Conservation (phyloP, 1,140 invertebrate species). For the Eupristina koningsbergeri region DNA sequence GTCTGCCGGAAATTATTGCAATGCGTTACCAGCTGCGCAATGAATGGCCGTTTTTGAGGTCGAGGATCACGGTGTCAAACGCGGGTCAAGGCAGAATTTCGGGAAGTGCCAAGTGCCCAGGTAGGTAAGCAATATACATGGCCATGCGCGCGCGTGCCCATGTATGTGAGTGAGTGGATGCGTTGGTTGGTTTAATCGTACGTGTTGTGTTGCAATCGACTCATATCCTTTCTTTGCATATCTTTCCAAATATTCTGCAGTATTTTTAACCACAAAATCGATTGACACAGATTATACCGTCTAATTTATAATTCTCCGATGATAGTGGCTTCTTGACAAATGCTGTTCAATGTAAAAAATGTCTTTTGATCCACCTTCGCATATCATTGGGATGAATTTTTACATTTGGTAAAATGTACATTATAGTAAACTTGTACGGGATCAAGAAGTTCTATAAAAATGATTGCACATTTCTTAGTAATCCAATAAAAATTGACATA, state of each 20-base stretch:
- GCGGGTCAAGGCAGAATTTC: not conserved
- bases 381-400: conserved; percentile 14
- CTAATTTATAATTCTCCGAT: conserved; percentile 32
- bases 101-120: not conserved
- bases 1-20: conserved; percentile 64
- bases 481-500: conserved; percentile 13
- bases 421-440: not conserved
- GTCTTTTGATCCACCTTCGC: not conserved
- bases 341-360: not conserved
- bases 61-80: conserved; percentile 57
- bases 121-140: no score
- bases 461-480: not conserved
- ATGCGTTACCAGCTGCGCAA: conserved; percentile 54
- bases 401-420: not conserved
- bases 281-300: conserved; percentile 29
- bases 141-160: no score
- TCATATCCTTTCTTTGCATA: not conserved
- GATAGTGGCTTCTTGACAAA: not conserved
- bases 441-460: not conserved
- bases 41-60: conserved; percentile 61
- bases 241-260: not conserved
- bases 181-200: no score
- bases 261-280: conserved; percentile 41
- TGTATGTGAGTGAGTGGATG: no score
- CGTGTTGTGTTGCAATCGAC: no score